A percentile compares a stretch with the other conserved stretches of the same genome.
Conservation (phyloP, 2,113 vertebrate genomes). For the Terrapene triunguis region DNA sequence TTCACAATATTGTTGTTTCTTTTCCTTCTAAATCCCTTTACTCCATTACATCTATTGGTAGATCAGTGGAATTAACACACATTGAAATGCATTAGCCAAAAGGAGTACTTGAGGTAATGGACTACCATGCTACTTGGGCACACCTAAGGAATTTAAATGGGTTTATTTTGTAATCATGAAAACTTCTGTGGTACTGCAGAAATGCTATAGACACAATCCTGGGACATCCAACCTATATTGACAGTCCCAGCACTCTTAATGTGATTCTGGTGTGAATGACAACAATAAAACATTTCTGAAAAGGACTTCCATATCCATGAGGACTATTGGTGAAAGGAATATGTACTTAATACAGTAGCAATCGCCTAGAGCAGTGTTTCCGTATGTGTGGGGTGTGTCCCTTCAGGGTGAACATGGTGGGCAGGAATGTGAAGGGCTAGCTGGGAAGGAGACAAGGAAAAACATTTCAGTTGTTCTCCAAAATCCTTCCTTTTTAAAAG, state of each 20-base stretch:
- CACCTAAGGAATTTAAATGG: background rate
- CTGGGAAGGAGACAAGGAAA: background rate
- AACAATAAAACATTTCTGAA: background rate
- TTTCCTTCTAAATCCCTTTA: background rate
- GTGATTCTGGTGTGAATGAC: background rate
- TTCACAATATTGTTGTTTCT: background rate
- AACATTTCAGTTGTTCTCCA: background rate
- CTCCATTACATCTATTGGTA: background rate
- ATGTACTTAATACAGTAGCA: too few relatives aligned
- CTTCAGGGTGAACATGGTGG: background rate
- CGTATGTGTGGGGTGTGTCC: too few relatives aligned
- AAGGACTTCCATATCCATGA: too few relatives aligned
- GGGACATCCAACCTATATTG: background rate
- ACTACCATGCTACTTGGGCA: background rate
- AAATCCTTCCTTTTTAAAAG: background rate
- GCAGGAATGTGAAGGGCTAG: background rate
- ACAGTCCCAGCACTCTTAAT: background rate
- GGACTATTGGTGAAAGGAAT: too few relatives aligned
- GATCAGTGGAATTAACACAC: accelerated
- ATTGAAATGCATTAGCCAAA: background rate
- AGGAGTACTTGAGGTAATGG: background rate
- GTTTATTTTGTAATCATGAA: background rate
- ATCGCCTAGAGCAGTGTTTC: too few relatives aligned
- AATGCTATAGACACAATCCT: background rate
- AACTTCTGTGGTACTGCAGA: background rate